Evolutionary conservation across 2,888 invertebrate genomes (phyloP).

Genomic region (Lithophane leautieri): DNA sequence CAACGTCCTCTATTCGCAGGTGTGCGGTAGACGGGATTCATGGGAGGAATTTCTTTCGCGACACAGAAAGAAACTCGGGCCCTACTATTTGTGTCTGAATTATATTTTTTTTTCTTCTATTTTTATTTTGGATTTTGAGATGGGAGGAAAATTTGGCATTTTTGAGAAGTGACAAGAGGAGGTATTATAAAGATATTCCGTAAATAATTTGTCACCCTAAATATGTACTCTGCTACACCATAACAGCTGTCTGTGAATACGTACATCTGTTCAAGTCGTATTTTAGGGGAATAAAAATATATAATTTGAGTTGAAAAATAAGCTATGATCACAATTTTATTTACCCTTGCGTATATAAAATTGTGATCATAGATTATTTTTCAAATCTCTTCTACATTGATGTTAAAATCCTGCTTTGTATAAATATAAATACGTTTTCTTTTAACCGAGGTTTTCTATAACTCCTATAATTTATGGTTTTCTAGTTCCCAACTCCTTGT

Average conservation of each 20-base stretch:
- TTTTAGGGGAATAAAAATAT: background rate
- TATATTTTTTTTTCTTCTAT: background rate
- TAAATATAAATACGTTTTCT: background rate
- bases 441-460: background rate
- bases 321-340: too few relatives aligned
- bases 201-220: background rate
- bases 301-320: too few relatives aligned
- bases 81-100: constrained; percentile 62
- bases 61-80: constrained; percentile 69
- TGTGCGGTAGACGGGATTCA: constrained; percentile 70
- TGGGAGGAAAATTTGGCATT: too few relatives aligned
- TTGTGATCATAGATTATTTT: background rate
- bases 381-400: background rate
- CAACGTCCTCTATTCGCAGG: constrained; percentile 68
- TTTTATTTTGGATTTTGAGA: background rate
- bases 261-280: background rate
- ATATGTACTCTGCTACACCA: background rate
- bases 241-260: background rate
- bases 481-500: too few relatives aligned
- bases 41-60: constrained; percentile 71
- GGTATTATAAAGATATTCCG: background rate
- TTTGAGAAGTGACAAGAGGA: background rate
- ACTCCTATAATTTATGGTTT: background rate
- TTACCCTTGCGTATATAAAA: background rate
- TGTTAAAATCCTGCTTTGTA: background rate